Conservation (phyloP, 2,888 invertebrate genomes). For the Cabera pusaria region DNA sequence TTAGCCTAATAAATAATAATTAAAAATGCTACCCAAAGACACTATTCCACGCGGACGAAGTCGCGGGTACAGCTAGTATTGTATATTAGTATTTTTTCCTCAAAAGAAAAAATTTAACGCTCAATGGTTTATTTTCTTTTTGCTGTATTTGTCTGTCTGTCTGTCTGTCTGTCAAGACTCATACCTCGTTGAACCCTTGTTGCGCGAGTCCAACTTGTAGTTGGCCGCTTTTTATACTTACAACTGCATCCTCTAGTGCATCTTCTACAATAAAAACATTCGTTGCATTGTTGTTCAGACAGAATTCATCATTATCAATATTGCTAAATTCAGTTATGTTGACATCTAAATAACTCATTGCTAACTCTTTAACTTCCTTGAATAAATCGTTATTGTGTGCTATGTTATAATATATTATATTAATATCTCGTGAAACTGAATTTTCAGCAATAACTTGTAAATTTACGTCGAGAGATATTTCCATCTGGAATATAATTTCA, state of each 20-base stretch:
- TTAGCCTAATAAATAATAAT: too few species aligned
- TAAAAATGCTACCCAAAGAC: too few species aligned
- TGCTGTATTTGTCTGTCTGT: too few species aligned
- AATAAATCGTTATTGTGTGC: slow-evolving; percentile 4
- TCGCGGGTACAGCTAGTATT: too few species aligned
- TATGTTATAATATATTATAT: slow-evolving; percentile 20
- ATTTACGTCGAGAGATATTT: slow-evolving; percentile 40
- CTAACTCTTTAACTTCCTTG: slow-evolving; percentile 9
- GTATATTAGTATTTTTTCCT: too few species aligned
- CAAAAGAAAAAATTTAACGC: too few species aligned
- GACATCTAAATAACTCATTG: background rate
- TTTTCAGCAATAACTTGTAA: slow-evolving; percentile 52
- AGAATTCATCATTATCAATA: background rate
- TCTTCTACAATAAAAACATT: slow-evolving; percentile 43
- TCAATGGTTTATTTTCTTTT: too few species aligned
- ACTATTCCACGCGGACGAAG: too few species aligned
- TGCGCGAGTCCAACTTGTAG: background rate
- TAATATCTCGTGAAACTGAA: slow-evolving; percentile 18
- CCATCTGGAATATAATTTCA: slow-evolving; percentile 39
- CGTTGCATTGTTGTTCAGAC: slow-evolving; percentile 5
- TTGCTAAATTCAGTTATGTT: background rate
- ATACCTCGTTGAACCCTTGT: too few species aligned
- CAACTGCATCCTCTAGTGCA: slow-evolving; percentile 40
- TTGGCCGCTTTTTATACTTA: slow-evolving; percentile 20
- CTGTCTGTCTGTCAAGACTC: too few species aligned